phyloP scores from a whole-genome alignment of 2,797 vertebrate genomes.

The Pseudomugil tenellus region DNA sequence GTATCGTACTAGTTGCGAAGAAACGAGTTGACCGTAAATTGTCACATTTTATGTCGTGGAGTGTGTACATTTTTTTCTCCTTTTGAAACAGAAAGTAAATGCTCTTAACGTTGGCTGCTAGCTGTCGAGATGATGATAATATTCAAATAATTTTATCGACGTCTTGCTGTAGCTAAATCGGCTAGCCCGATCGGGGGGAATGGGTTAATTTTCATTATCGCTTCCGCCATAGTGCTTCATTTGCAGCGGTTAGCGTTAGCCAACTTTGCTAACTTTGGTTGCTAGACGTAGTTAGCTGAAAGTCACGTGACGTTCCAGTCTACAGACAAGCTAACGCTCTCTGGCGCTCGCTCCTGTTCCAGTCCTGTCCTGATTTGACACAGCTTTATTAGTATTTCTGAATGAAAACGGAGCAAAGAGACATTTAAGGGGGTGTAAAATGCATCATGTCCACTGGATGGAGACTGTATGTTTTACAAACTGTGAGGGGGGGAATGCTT shows the following conservation, averaged over 20 bases:
- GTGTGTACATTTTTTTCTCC: slow-evolving; percentile 19
- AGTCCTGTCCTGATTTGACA: neutral
- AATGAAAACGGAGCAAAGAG: neutral
- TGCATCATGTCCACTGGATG: neutral
- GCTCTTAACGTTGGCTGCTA: slow-evolving; percentile 54
- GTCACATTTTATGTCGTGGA: slow-evolving; percentile 13
- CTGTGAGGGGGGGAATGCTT: neutral
- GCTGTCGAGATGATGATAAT: slow-evolving; percentile 25
- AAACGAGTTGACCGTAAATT: slow-evolving; percentile 2
- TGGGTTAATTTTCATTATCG: slow-evolving; percentile 47
- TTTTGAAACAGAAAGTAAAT: slow-evolving; percentile 29
- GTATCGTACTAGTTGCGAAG: neutral
- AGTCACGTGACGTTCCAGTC: neutral
- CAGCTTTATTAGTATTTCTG: too few species aligned
- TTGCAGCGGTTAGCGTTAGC: slow-evolving; percentile 27
- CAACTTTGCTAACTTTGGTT: slow-evolving; percentile 28
- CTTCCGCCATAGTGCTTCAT: slow-evolving; percentile 50
- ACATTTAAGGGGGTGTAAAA: neutral
- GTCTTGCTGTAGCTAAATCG: slow-evolving; percentile 30
- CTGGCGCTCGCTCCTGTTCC: neutral
- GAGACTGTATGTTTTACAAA: neutral
- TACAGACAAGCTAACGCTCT: neutral
- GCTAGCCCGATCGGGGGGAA: slow-evolving; percentile 28
- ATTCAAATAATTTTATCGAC: slow-evolving; percentile 16
- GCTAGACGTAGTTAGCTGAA: slow-evolving; percentile 56